Evolutionary conservation across 2,888 invertebrate species (phyloP), one percentile per base, ranked within the genome.

Genomic region (Pseudococcus longispinus): DNA sequence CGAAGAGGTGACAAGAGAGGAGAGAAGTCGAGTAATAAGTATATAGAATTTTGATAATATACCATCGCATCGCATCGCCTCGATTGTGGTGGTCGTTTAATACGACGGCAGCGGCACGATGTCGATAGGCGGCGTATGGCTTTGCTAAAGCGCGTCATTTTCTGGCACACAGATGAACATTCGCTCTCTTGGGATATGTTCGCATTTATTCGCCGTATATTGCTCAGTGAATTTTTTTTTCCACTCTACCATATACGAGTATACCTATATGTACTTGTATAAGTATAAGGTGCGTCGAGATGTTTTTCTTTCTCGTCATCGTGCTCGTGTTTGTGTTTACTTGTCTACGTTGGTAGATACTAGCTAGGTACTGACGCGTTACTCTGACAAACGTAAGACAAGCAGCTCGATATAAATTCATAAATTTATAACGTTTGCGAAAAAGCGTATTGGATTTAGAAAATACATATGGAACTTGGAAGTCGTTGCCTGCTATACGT

Each of bases 31-130:
- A 37, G 37, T 37, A 37, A 37, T 15, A 51, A 51, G 51, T 51
- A 65, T 65, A 65, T 65, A 65, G 65, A 65, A 65, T 65, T 65
- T 65, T 65, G 65, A 65, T 65, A 26, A 65, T 65, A 65, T 65
- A 65, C 65, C 65, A 13, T 65, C 13, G 65, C 8, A n/a, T n/a
- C n/a, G n/a, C n/a, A n/a, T n/a, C n/a, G 15, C 13, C 51, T 51
- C n/a, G 51, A 13, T 65, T 65, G 65, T 26, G 65, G 65, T 26
- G 65, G 65, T 65, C 65, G 65, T 65, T 65, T 65, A 65, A 65
- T 65, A 65, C 26, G 20, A 46, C 46, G 37, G 32, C 32, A 11
- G 51, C n/a, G 13, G 13, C 51, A 51, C 8, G 60, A 65, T 26
- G 26, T 60, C 60, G 60, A 60, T 60, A 51, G 51, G n/a, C 51